A percentile compares a stretch with the other conserved stretches of the same genome.
phyloP scores from a whole-genome alignment of 2,113 vertebrate species.

The Lamprotornis superbus region DNA sequence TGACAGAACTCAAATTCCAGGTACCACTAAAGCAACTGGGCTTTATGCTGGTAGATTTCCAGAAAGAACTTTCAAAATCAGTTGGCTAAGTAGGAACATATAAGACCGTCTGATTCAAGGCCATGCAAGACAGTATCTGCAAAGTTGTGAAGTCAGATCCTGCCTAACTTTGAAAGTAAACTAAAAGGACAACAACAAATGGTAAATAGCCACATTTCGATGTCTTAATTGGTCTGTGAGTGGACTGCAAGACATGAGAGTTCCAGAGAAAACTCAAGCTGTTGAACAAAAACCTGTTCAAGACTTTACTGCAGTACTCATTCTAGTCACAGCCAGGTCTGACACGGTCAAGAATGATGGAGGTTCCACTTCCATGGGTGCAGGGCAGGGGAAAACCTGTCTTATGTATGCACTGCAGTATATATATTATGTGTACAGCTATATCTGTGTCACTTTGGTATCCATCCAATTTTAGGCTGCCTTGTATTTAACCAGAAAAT shows the following conservation, averaged over 20 bases:
- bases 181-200: neutral
- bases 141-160: neutral
- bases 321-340: neutral
- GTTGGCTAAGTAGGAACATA: neutral
- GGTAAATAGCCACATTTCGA: neutral
- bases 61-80: neutral
- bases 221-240: neutral
- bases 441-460: neutral
- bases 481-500: neutral
- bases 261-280: neutral
- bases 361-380: neutral
- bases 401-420: neutral
- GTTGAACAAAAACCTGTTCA: neutral
- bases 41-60: neutral
- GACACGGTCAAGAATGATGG: neutral
- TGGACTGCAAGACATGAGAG: neutral
- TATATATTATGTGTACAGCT: neutral
- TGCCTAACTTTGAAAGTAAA: slow-evolving; percentile 15
- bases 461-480: neutral
- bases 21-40: neutral
- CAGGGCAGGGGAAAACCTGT: neutral
- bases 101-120: neutral
- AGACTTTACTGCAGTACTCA: neutral
- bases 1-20: neutral
- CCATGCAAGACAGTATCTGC: neutral